phyloP scores from a whole-genome alignment of 1,140 invertebrate species.

The Lepidotrigona ventralis region DNA sequence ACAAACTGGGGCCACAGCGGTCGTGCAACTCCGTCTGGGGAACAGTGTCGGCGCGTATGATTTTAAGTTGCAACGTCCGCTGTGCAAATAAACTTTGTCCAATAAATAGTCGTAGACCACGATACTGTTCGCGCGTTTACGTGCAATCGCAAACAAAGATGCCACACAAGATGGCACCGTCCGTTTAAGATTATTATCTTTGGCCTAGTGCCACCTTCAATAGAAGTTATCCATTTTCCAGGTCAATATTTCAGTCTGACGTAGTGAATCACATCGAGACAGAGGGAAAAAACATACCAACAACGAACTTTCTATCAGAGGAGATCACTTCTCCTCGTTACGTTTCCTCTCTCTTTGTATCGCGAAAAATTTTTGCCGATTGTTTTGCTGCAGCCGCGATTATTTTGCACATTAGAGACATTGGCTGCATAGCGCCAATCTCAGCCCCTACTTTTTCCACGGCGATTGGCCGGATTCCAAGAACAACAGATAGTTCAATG shows the following conservation, averaged over 20 bases:
- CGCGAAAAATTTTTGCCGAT: not conserved
- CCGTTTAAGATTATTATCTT: slow-evolving; percentile 44
- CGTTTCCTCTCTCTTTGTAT: not conserved
- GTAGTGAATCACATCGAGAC: not conserved
- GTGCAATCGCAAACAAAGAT: slow-evolving; percentile 47
- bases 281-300: too few relatives aligned
- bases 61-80: slow-evolving; percentile 31
- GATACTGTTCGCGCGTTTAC: slow-evolving; percentile 40
- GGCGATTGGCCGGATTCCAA: slow-evolving; percentile 41
- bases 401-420: slow-evolving; percentile 17
- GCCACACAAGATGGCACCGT: slow-evolving; percentile 50
- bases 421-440: slow-evolving; percentile 21
- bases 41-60: not conserved
- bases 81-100: slow-evolving; percentile 41
- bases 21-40: not conserved
- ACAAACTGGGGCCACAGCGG: not conserved
- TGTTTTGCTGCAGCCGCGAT: not conserved
- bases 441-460: slow-evolving; percentile 40
- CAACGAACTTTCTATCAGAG: too few relatives aligned
- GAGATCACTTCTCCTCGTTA: too few relatives aligned
- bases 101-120: slow-evolving; percentile 49
- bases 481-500: slow-evolving; percentile 54
- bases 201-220: slow-evolving; percentile 49
- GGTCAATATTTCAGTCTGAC: slow-evolving; percentile 21
- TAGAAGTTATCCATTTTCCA: slow-evolving; percentile 44